Evolutionary conservation across 92 coral and sea anemone genomes (phyloP), one percentile per base, ranked within the genome.

Genomic region (Porites evermanni): DNA sequence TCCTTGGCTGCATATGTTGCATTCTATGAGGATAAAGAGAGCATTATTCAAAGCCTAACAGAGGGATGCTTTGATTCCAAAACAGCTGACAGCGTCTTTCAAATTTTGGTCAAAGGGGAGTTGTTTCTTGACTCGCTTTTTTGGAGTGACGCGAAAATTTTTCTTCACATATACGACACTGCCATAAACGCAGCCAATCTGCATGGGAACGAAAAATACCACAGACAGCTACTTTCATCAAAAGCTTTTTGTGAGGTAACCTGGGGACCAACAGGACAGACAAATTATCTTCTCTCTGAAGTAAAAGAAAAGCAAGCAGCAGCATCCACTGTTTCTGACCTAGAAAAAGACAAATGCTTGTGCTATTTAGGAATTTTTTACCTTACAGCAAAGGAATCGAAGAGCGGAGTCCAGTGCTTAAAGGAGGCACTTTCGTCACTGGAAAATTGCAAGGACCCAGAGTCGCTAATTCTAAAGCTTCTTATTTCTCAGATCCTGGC

Each of bases 351-450:
- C 24, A 87, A 79, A 50, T 24, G 14, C 17, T 3, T 20, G 21
- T 87, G 86, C 74, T 87, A 87, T 67, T 53, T 60, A 13, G 90
- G 90, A 4, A 87, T 87, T 9, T n/a, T 3, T 16, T 23, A 20
- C 12, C 54, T 79, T 20, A n/a, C 16, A 12, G 3, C 44, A 5
- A 86, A 80, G 0, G 29, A 72, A 51, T 16, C 50, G 8, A 69
- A 71, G 21, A 10, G 1, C 10, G 90, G 86, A 17, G 70, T 77
- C 53, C 63, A 73, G 59, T 11, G 24, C 1, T n/a, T 73, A 73
- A 21, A 44, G 7, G 78, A 73, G n/a, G 63, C 78, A 8, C 59
- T 73, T 7, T n/a, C 63, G 9, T 52, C 47, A 2, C 9, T 73
- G 63, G 18, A 1, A 17, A 11, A 73, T 38, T 38, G 47, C 47